Percentiles rank a stretch among this genome's conserved stretches.
Conservation (phyloP, 30 jellyfish, hydroid and myxozoan genomes). For the Nemopilema nomurai region DNA sequence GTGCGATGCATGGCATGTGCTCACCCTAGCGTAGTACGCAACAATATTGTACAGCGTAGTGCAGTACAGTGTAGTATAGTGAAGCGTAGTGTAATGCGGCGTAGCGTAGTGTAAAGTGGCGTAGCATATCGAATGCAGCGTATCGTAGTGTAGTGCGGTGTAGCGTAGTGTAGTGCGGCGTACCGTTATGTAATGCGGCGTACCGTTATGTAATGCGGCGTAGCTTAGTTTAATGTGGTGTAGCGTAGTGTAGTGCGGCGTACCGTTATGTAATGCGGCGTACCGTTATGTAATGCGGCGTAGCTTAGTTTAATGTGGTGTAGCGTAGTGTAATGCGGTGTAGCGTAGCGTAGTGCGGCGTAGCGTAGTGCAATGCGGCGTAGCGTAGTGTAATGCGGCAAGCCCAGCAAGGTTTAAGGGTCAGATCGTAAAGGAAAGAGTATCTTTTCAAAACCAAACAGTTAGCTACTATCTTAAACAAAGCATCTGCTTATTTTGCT, state of each 20-base stretch:
- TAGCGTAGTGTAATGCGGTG: not conserved
- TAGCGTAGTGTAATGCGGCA: not conserved
- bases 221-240: not conserved
- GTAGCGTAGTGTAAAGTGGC: constrained; percentile 1
- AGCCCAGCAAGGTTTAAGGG: too few species aligned
- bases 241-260: not conserved
- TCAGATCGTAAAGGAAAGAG: too few species aligned
- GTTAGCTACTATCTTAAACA: too few species aligned
- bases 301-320: not conserved
- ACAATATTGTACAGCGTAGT: not conserved
- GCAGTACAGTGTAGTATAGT: not conserved
- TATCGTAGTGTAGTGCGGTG: constrained; percentile 16
- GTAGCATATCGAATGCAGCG: not conserved
- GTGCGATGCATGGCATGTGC: not conserved
- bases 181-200: not conserved
- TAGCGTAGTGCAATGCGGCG: not conserved
- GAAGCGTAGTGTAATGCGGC: not conserved
- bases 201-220: not conserved
- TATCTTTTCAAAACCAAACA: too few species aligned
- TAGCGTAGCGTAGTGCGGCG: not conserved
- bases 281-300: not conserved
- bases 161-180: constrained; percentile 11
- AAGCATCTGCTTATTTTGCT: too few species aligned
- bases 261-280: not conserved
- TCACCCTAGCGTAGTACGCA: not conserved